Conservation (phyloP, 2,888 invertebrate species). For the Protophormia terraenovae region DNA sequence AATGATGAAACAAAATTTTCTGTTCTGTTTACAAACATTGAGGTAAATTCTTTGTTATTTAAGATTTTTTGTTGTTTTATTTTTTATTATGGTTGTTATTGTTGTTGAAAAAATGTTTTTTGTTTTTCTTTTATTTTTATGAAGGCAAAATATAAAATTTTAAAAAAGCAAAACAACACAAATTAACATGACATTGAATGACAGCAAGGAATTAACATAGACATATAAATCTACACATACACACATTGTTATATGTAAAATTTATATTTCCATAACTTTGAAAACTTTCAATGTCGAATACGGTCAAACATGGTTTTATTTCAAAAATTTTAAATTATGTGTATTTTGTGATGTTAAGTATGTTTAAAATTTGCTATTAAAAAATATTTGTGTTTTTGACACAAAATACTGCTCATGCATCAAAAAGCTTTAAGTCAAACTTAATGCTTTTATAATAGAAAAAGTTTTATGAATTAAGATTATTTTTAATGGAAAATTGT, state of each 20-base stretch:
- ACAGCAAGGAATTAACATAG: constrained; percentile 41
- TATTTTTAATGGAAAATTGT: background rate
- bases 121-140: background rate
- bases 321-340: background rate
- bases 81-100: background rate
- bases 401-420: background rate
- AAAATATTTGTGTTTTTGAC: background rate
- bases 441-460: background rate
- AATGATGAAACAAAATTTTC: constrained; percentile 45
- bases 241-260: background rate
- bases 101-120: background rate
- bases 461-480: background rate
- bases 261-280: background rate
- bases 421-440: background rate
- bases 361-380: background rate
- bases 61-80: background rate
- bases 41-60: constrained; percentile 32
- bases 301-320: background rate
- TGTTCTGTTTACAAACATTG: background rate
- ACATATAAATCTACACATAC: background rate
- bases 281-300: constrained; percentile 14
- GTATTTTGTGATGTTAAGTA: background rate
- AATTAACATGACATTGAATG: constrained; percentile 55
- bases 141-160: background rate
- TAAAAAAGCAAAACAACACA: background rate